Base-by-base conservation (phyloP, 2,888 invertebrate genomes). In the Eugnorisma glareosa region DNA sequence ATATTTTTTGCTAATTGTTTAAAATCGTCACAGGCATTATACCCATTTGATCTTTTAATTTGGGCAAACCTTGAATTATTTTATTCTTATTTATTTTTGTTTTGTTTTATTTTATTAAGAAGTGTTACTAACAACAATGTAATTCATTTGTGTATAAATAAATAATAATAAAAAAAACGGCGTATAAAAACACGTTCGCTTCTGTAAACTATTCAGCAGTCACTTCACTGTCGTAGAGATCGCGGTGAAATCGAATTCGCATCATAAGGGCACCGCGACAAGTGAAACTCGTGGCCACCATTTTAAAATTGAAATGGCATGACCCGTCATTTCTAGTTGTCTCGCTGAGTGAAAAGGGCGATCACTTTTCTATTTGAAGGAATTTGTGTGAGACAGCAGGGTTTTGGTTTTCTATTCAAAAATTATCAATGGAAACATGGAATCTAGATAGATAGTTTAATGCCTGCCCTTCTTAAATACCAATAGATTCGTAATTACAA, bases 181-280 rank as follows among this genome's bases (percentile, higher is more conserved):
- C 35, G 0, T 21, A 35, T 35, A 77, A 24, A 81, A 40, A 24
- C 3, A 21, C 51, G n/a, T 5, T 45, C 69, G 31, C 78, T 24
- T 82, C 67, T 77, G 24, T 37, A n/a, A 35, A 72, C 51, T 48
- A 83, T 57, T 51, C 54, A 43, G 6, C 8, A n/a, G 28, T 40
- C 61, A 24, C 8, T 28, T 40, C 37, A 48, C 35, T 67, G 28
- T 40, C 48, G 37, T 37, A 63, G 28, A 64, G 68, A 75, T 77
- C 70, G 61, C 67, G 72, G 75, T 82, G 73, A 83, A 83, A 78
- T 78, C 67, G 67, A 83, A 82, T 85, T 85, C 66, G 40, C 77
- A 78, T 74, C 79, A 48, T 68, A 75, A 77, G 45, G 72, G 81
- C 78, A 75, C 79, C 73, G 75, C 67, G 76, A 82, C 83, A 79